Conservation (phyloP, 2,888 invertebrate species). For the Candidula unifasciata region DNA sequence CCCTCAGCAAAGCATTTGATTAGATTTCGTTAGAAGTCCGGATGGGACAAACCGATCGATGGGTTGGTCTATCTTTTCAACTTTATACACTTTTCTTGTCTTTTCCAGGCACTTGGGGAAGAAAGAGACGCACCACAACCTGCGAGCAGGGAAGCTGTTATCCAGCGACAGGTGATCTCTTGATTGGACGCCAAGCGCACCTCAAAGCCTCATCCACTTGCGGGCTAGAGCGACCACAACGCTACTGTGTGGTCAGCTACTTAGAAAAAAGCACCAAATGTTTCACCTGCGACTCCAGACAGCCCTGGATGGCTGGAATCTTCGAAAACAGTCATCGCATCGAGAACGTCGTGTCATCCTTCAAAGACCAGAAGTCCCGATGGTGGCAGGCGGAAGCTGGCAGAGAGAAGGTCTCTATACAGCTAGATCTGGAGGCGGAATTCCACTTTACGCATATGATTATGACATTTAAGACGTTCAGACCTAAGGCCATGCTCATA, state of each 20-base stretch:
- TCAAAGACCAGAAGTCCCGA: constrained; percentile 62
- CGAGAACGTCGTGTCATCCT: constrained; percentile 91
- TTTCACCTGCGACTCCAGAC: constrained; percentile 94
- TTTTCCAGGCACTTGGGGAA: background rate
- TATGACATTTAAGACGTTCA: constrained; percentile 97
- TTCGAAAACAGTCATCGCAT: constrained; percentile 87
- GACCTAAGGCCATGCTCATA: constrained; percentile 98
- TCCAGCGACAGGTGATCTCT: constrained; percentile 98
- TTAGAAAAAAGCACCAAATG: constrained; percentile 84
- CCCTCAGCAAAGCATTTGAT: no score
- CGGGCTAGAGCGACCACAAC: constrained; percentile 85
- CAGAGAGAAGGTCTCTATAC: constrained; percentile 93
- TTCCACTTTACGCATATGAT: constrained; percentile 99
- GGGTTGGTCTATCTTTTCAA: no score
- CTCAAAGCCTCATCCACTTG: constrained; percentile 96
- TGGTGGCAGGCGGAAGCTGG: constrained; percentile 94
- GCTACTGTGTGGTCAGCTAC: constrained; percentile 92
- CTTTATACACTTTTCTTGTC: no score
- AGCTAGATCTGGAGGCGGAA: constrained; percentile 96
- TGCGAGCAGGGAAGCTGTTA: constrained; percentile 98
- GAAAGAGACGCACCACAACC: background rate
- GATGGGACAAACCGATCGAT: no score
- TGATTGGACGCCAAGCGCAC: constrained; percentile 95
- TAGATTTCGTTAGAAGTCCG: no score
- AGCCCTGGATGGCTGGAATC: constrained; percentile 79